These are phyloP conservation scores for Saturnia japonica DNA, from an alignment of 2,888 invertebrate species.

Conservation along the genomic window DNA sequence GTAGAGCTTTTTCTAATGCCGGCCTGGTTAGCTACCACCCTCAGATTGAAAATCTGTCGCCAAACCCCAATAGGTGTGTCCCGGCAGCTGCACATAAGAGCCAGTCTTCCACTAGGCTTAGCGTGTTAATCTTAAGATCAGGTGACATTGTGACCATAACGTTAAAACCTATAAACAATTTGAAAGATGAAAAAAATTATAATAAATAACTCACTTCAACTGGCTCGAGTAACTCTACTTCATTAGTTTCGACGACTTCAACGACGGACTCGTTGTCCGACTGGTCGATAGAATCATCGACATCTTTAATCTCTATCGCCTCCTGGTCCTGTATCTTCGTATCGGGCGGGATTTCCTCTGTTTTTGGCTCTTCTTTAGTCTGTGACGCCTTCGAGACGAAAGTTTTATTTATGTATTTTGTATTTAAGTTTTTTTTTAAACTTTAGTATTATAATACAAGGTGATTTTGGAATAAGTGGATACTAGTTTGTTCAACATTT, in stretches of 20 bases:
- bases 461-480: no score
- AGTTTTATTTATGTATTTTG: not conserved
- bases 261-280: conserved; percentile 69
- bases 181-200: not conserved
- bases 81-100: no score
- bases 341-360: conserved; percentile 42
- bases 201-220: conserved; percentile 52
- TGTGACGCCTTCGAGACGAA: conserved; percentile 53
- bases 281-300: conserved; percentile 65
- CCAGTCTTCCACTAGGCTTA: no score
- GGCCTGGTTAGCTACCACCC: no score
- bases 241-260: conserved; percentile 60
- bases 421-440: not conserved
- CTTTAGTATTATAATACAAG: no score
- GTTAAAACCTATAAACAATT: no score
- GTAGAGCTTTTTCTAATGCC: no score
- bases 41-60: no score
- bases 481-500: no score
- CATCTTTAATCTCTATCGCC: conserved; percentile 72
- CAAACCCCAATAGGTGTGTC: no score
- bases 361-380: conserved; percentile 50
- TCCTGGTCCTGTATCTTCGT: conserved; percentile 54
- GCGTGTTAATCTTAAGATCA: no score
- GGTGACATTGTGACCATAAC: no score
- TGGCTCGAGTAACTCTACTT: conserved; percentile 41